Evolutionary conservation across 2,113 vertebrate genomes (phyloP).

Genomic region (Colistium nudipinnis): DNA sequence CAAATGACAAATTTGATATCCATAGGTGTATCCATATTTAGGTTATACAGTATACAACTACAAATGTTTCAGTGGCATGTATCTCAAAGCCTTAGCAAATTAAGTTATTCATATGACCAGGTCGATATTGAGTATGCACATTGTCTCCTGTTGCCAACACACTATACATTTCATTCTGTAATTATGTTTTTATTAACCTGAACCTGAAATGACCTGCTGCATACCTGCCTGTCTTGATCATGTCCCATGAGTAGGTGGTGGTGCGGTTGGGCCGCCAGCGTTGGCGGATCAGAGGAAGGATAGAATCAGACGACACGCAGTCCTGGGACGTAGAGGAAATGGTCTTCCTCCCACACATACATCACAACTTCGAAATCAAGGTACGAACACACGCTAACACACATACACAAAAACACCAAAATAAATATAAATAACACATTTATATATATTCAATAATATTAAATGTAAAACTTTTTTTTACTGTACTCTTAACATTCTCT

Average conservation of each 20-base stretch:
- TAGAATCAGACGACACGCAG: constrained; percentile 91
- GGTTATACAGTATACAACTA: no score
- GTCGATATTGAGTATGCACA: no score
- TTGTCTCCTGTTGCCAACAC: no score
- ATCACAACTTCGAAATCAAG: constrained; percentile 95
- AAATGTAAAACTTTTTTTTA: no score
- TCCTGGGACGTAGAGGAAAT: constrained; percentile 94
- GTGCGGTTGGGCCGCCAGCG: constrained; percentile 90
- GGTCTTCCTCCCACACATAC: constrained; percentile 89
- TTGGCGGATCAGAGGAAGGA: constrained; percentile 92
- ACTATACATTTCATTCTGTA: no score
- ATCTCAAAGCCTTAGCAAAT: no score
- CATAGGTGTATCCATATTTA: no score
- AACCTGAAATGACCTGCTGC: neutral
- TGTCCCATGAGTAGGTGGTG: constrained; percentile 82
- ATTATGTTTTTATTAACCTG: no score
- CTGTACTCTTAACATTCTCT: no score
- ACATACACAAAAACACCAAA: neutral
- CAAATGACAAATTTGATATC: no score
- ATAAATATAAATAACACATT: neutral
- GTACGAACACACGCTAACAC: constrained; percentile 64
- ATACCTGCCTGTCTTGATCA: neutral
- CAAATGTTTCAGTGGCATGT: no score
- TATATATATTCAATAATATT: neutral
- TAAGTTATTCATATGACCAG: no score